Evolutionary conservation across 2,888 invertebrate species (phyloP).

Genomic region (Synanthedon myopaeformis): DNA sequence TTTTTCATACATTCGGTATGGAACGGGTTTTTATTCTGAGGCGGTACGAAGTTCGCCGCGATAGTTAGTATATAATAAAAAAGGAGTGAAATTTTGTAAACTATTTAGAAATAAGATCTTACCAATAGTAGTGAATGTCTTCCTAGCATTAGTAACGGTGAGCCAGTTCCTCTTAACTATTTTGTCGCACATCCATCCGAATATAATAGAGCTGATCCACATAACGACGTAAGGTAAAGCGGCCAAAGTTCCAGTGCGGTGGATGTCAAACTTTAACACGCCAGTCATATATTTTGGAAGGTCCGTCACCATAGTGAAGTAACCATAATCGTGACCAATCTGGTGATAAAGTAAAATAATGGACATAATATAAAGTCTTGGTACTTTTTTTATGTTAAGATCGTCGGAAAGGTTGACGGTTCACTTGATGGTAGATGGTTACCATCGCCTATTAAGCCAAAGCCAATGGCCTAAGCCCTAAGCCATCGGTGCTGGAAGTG

Average conservation of each 20-base stretch:
- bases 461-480: no score
- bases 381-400: no score
- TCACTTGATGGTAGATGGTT: no score
- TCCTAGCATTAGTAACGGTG: conserved; percentile 70
- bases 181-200: conserved; percentile 78
- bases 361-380: no score
- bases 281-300: conserved; percentile 78
- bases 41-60: no score
- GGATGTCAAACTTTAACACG: conserved; percentile 75
- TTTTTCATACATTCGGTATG: no score
- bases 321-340: conserved; percentile 79
- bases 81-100: background rate
- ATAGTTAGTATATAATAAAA: no score
- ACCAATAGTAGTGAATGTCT: conserved; percentile 78
- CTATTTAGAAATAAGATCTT: conserved; percentile 15
- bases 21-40: no score
- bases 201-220: conserved; percentile 74
- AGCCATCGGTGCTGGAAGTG: no score
- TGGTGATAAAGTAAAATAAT: conserved; percentile 15
- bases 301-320: conserved; percentile 79
- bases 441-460: no score
- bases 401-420: no score
- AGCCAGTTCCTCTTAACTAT: conserved; percentile 72
- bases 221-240: conserved; percentile 76
- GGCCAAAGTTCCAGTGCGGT: conserved; percentile 73